These are phyloP conservation scores for Eristalinus sepulchralis DNA, from an alignment of 2,888 invertebrate species.

Conservation along the genomic window DNA sequence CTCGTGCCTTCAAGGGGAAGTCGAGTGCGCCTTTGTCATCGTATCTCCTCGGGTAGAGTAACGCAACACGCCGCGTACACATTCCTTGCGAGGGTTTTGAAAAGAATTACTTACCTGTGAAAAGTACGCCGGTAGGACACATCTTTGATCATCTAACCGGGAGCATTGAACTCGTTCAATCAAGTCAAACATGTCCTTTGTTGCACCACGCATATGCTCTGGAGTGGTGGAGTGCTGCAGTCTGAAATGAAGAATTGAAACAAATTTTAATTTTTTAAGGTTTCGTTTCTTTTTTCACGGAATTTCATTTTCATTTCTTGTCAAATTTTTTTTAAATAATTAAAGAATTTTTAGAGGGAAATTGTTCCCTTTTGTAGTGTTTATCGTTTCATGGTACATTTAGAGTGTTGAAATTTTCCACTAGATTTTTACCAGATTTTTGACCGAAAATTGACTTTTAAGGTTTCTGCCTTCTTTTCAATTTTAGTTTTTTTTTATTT, in stretches of 20 bases:
- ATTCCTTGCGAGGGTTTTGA: neutral
- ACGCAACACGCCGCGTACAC: neutral
- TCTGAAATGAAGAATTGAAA: neutral
- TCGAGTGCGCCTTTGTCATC: neutral
- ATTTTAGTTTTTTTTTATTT: too few relatives aligned
- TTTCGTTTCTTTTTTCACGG: neutral
- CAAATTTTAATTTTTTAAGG: neutral
- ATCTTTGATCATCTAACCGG: slow-evolving; percentile 96
- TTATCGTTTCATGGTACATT: too few relatives aligned
- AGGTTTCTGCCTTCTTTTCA: too few relatives aligned
- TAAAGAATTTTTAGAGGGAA: too few relatives aligned
- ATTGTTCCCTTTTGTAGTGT: too few relatives aligned
- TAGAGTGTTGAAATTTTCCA: too few relatives aligned
- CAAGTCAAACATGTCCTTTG: slow-evolving; percentile 91
- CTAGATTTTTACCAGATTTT: too few relatives aligned
- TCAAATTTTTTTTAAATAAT: too few relatives aligned
- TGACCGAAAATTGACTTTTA: too few relatives aligned
- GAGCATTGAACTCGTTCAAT: slow-evolving; percentile 95
- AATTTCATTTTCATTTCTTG: too few relatives aligned
- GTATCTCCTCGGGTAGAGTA: neutral
- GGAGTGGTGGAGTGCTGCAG: slow-evolving; percentile 68
- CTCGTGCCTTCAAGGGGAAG: neutral
- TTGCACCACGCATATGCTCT: slow-evolving; percentile 80
- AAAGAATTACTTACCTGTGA: slow-evolving; percentile 85
- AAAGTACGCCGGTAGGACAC: slow-evolving; percentile 93